Conservation (phyloP, 2,797 vertebrate genomes). For the Morelia viridis region DNA sequence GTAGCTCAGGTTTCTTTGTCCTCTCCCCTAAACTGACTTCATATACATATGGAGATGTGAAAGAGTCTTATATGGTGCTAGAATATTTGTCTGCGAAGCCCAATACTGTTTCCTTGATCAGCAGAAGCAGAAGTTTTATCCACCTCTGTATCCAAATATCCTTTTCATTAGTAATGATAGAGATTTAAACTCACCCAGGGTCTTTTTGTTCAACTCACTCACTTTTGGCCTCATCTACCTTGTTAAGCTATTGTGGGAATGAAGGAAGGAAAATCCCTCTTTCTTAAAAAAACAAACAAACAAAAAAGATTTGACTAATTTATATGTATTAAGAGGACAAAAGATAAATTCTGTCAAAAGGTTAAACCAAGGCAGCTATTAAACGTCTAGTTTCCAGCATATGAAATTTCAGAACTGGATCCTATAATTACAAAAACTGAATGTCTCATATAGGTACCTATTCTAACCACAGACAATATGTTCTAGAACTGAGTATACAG, state of each 20-base stretch:
- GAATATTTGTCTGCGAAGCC: background rate
- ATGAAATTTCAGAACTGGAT: background rate
- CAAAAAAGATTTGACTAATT: background rate
- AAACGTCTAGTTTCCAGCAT: background rate
- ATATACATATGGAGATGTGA: background rate
- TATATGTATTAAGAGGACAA: background rate
- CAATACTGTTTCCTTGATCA: background rate
- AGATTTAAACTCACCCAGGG: background rate
- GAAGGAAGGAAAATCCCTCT: background rate
- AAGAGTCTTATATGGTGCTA: background rate
- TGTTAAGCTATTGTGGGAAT: background rate
- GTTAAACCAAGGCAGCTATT: background rate
- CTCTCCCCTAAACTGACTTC: background rate
- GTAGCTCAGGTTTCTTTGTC: background rate
- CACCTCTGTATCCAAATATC: background rate
- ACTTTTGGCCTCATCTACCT: background rate
- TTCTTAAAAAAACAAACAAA: background rate
- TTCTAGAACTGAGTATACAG: background rate
- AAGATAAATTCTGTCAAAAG: background rate
- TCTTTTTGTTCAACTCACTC: background rate
- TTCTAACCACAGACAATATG: background rate
- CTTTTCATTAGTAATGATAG: background rate
- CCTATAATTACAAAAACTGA: background rate
- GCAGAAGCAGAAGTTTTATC: background rate
- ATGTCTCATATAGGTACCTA: background rate